These are phyloP conservation scores for Drosophila birchii DNA, from an alignment of 2,888 invertebrate species.

Conservation along the genomic window DNA sequence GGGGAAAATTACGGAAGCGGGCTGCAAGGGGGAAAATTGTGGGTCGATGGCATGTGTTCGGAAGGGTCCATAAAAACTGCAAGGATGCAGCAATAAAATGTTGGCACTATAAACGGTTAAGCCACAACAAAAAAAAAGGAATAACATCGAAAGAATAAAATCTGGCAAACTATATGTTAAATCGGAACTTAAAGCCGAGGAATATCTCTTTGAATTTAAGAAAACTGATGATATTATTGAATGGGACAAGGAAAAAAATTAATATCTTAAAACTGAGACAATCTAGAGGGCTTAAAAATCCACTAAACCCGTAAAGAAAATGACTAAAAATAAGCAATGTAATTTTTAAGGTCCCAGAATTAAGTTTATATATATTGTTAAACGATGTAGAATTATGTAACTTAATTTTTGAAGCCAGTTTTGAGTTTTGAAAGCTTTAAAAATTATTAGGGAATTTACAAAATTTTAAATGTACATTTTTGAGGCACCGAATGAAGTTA, in stretches of 20 bases:
- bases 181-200: background rate
- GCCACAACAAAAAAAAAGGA: conserved; percentile 36
- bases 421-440: too few species aligned
- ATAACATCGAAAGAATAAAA: conserved; percentile 50
- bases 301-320: too few species aligned
- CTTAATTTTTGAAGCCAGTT: too few species aligned
- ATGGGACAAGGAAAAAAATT: background rate
- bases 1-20: background rate
- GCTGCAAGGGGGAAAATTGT: background rate
- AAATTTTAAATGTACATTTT: too few species aligned
- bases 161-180: conserved; percentile 2
- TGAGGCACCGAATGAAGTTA: too few species aligned
- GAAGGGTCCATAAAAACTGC: conserved; percentile 75
- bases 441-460: too few species aligned
- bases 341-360: background rate
- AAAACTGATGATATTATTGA: background rate
- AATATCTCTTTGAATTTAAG: background rate
- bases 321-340: too few species aligned
- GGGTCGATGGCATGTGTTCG: conserved; percentile 42
- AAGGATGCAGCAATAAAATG: conserved; percentile 79
- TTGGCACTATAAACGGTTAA: conserved; percentile 55
- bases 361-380: too few species aligned
- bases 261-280: background rate
- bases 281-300: background rate
- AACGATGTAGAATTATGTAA: too few species aligned